Evolutionary conservation across 2,888 invertebrate genomes (phyloP).

Genomic region (Epicampocera succincta): DNA sequence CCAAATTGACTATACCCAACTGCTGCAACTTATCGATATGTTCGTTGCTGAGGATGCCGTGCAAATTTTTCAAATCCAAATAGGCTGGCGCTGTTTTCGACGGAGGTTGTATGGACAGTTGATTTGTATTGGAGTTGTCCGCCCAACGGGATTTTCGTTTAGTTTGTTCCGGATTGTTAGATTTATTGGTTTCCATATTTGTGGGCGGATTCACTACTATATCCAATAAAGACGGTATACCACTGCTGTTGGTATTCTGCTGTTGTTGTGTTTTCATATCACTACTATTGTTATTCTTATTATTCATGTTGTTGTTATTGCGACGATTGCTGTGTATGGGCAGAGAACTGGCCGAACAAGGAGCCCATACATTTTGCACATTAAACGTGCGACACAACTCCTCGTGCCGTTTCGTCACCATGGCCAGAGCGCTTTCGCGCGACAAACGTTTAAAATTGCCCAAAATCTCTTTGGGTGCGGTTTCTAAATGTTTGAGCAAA

Average conservation of each 20-base stretch:
- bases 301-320: conserved; percentile 61
- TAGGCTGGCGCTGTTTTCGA: conserved; percentile 77
- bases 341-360: conserved; percentile 65
- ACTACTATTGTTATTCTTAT: conserved; percentile 58
- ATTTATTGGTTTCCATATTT: conserved; percentile 51
- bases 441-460: conserved; percentile 94
- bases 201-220: conserved; percentile 80
- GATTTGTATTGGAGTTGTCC: conserved; percentile 71
- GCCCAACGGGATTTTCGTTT: conserved; percentile 81
- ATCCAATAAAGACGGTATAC: conserved; percentile 80
- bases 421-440: conserved; percentile 87
- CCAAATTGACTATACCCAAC: conserved; percentile 85
- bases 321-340: conserved; percentile 63
- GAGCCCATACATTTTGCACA: conserved; percentile 76
- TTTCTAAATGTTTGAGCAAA: conserved; percentile 90
- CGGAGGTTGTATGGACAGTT: conserved; percentile 65
- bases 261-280: conserved; percentile 56
- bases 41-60: conserved; percentile 83
- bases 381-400: conserved; percentile 82
- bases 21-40: conserved; percentile 84
- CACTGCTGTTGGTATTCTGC: conserved; percentile 60
- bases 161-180: conserved; percentile 64
- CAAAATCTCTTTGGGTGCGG: conserved; percentile 94
- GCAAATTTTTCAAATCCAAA: conserved; percentile 84
- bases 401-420: conserved; percentile 83